phyloP scores from a whole-genome alignment of 2,113 vertebrate genomes.

The Apodemus speciosus region DNA sequence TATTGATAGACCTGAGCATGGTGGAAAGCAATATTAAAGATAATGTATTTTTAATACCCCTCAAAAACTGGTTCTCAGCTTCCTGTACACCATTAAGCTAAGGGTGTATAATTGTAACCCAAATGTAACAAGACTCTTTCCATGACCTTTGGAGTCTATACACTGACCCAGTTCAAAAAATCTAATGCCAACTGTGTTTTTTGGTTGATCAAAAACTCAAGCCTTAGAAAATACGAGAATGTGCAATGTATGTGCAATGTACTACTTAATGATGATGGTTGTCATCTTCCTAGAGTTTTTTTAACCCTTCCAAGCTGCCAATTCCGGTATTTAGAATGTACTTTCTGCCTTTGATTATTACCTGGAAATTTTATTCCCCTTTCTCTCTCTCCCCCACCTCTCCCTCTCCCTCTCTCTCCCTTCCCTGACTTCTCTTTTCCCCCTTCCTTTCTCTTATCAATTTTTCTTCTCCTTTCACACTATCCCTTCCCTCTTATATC shows the following conservation, averaged over 20 bases:
- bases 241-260: background rate
- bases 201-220: background rate
- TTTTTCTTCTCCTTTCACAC: background rate
- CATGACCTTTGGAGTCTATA: background rate
- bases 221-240: background rate
- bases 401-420: background rate
- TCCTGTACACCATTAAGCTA: background rate
- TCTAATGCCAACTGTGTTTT: background rate
- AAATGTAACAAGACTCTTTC: background rate
- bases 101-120: background rate
- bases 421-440: background rate
- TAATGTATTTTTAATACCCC: background rate
- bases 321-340: background rate
- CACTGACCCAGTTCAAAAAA: background rate
- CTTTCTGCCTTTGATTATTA: background rate
- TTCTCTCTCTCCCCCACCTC: too few species aligned
- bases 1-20: background rate
- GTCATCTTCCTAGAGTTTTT: background rate
- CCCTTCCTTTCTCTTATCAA: background rate
- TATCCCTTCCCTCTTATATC: background rate
- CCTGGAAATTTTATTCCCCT: too few species aligned
- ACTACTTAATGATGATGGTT: background rate
- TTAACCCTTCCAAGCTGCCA: background rate
- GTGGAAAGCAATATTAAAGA: background rate
- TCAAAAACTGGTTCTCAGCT: background rate